Base-by-base conservation (phyloP, 2,888 invertebrate genomes). In the Drosophila sordidula region DNA sequence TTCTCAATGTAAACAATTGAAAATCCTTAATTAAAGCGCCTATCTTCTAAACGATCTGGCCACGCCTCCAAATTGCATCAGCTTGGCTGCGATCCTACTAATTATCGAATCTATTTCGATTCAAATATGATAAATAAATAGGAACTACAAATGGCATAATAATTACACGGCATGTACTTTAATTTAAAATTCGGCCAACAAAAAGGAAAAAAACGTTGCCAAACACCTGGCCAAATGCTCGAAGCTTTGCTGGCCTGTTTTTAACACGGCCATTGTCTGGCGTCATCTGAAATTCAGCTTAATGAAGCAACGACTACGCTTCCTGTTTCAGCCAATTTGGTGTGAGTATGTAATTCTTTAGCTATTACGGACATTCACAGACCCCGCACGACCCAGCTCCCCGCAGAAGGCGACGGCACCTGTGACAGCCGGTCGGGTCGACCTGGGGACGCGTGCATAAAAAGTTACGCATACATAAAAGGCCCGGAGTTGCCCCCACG, bases 311-410 rank as follows among this genome's bases (percentile, higher is more conserved):
- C 89, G 89, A 83, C 89, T 80, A 78, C 88, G 89, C 77, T 88
- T 89, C 90, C 90, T 90, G 90, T 90, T 90, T 88, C 83, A 89
- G 90, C 90, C 90, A 90, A 90, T 90, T 90, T 90, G 89, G 89
- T 90, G 89, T 90, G 90, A 89, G 90, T 89, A 89, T 90, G 90
- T 90, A 90, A 90, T 90, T 90, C 90, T 90, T 90, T 90, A 90
- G 84, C 90, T 87, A 90, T 90, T 90, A 90, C 84, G 85, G 82
- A 78, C 81, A 75, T 56, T 56, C 79, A 73, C 63, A 69, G 62
- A 61, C 42, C 47, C 51, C 26, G 18, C 38, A 25, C 34, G 29
- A 29, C 42, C 56, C 46, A 54, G 18, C 34, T 11, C 34, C 4
- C 34, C 11, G 0, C 32, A 2, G 39, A 22, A 56, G 56, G 9